A percentile compares a stretch with the other conserved stretches of the same genome.
phyloP scores from a whole-genome alignment of 2,113 vertebrate species.

The Zosterops hypoxanthus region DNA sequence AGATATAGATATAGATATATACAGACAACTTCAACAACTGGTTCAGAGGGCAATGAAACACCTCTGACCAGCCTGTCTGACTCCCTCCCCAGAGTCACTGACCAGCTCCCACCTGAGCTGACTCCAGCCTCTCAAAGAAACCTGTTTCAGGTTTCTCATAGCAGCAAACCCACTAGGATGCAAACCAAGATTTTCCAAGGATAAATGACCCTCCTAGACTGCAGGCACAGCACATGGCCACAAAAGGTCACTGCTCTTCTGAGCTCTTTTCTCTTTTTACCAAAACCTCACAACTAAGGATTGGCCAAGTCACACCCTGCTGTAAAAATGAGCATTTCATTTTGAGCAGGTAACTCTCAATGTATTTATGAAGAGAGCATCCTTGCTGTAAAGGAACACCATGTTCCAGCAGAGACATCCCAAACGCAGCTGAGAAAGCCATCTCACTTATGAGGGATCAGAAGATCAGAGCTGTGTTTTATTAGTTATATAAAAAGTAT shows the following conservation, averaged over 20 bases:
- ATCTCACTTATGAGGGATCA: constrained; percentile 50
- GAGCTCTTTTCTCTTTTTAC: background rate
- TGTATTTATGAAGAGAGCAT: background rate
- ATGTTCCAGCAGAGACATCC: constrained; percentile 18
- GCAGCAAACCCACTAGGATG: background rate
- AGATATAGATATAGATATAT: no score
- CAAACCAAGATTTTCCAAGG: background rate
- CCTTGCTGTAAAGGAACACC: constrained; percentile 56
- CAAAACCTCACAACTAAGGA: background rate
- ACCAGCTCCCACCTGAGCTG: background rate
- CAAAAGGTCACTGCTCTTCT: background rate
- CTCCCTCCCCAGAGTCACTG: background rate
- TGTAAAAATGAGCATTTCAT: background rate
- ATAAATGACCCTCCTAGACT: background rate
- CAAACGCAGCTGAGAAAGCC: constrained; percentile 49
- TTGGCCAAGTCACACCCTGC: background rate
- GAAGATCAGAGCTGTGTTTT: constrained; percentile 74
- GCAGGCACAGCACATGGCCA: background rate
- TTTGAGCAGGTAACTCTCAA: background rate
- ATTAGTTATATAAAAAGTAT: constrained; percentile 72
- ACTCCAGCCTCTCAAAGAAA: background rate
- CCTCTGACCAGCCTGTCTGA: rapidly evolving
- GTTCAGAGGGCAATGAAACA: background rate
- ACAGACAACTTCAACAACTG: background rate
- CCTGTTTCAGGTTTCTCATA: background rate